A percentile compares a stretch with the other conserved stretches of the same genome.
Conservation (phyloP, 2,113 vertebrate species). For the Labeo rohita region DNA sequence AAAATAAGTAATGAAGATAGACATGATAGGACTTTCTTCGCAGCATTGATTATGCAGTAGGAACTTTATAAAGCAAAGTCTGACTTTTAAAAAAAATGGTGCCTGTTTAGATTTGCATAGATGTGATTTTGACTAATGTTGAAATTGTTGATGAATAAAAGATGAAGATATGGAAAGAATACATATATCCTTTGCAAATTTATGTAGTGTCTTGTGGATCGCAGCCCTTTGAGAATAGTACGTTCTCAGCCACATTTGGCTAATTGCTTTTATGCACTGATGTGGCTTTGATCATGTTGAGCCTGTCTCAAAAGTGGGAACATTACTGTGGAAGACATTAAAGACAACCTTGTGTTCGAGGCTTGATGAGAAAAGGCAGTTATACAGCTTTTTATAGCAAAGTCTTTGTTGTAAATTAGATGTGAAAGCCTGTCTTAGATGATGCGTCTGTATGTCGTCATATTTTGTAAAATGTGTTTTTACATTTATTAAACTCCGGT, state of each 20-base stretch:
- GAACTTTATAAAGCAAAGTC: neutral
- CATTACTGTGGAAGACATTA: neutral
- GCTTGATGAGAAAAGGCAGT: neutral
- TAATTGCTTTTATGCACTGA: slow-evolving; percentile 19
- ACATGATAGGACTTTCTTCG: neutral
- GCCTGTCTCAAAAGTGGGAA: neutral
- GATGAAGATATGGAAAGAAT: neutral
- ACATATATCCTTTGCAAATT: neutral
- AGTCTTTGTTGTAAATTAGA: neutral
- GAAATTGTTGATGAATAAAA: neutral
- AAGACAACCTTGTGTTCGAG: slow-evolving; percentile 16
- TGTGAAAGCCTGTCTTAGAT: slow-evolving; percentile 1
- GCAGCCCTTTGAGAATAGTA: neutral
- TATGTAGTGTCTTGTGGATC: neutral
- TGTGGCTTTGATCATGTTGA: slow-evolving; percentile 32
- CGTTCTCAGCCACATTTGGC: neutral
- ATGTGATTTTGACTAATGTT: slow-evolving; percentile 9
- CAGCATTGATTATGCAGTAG: neutral
- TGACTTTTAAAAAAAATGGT: neutral
- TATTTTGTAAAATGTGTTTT: slow-evolving; percentile 3
- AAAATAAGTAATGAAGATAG: neutral
- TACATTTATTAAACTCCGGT: neutral
- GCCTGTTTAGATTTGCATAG: neutral
- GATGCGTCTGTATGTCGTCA: neutral
- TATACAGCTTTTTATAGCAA: neutral